Evolutionary conservation across 2,113 vertebrate species (phyloP).

Genomic region (Tenrec ecaudatus): DNA sequence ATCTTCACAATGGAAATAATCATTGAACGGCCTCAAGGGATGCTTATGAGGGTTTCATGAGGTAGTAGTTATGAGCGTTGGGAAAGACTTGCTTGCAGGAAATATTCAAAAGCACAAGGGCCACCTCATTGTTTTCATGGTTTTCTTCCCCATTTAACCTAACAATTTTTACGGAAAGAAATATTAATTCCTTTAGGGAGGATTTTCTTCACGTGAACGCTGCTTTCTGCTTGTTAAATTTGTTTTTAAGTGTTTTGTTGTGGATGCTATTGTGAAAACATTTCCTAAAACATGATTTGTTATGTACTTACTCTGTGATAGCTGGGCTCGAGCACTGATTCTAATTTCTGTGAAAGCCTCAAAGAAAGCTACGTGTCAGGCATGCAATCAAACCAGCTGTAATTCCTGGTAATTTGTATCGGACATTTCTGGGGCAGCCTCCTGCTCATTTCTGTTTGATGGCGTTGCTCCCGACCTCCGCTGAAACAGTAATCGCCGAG

Average conservation of each 20-base stretch:
- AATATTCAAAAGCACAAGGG: slow-evolving; percentile 2
- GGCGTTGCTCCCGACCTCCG: neutral
- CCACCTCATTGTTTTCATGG: slow-evolving; percentile 16
- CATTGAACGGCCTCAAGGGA: slow-evolving; percentile 62
- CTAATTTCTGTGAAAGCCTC: neutral
- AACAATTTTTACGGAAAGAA: slow-evolving; percentile 31
- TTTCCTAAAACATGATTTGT: neutral
- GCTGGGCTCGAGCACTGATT: neutral
- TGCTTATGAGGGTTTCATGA: slow-evolving; percentile 53
- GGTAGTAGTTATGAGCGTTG: slow-evolving; percentile 56
- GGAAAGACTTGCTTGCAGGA: slow-evolving; percentile 25
- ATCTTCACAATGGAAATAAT: slow-evolving; percentile 69
- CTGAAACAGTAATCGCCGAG: neutral
- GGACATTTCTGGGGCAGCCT: neutral
- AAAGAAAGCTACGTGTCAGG: neutral
- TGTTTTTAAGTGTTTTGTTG: slow-evolving; percentile 26
- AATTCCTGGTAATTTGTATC: neutral
- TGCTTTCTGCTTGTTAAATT: slow-evolving; percentile 32
- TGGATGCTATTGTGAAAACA: neutral
- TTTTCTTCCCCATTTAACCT: slow-evolving; percentile 56
- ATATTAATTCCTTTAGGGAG: neutral
- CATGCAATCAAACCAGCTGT: neutral
- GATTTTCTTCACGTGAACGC: slow-evolving; percentile 28
- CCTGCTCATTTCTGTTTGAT: neutral
- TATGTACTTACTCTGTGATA: neutral